Percentiles rank a stretch among this genome's conserved stretches.
These are phyloP conservation scores for Micrasema minimum DNA, from an alignment of 1,140 invertebrate species.

Conservation along the genomic window DNA sequence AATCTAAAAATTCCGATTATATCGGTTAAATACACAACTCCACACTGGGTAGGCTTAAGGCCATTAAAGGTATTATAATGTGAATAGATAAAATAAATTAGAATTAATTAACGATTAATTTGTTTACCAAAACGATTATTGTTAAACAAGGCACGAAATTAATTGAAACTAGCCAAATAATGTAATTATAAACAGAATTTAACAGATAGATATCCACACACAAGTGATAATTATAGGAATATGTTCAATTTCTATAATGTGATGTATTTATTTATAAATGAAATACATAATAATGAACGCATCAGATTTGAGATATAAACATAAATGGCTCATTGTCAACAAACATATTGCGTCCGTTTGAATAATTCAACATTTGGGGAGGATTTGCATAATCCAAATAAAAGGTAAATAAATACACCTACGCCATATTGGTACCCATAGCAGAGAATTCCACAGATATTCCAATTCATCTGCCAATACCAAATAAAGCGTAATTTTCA, in stretches of 20 bases:
- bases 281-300: constrained; percentile 17
- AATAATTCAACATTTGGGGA: constrained; percentile 13
- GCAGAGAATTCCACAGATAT: too few relatives aligned
- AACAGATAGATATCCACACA: too few relatives aligned
- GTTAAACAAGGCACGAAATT: constrained; percentile 24
- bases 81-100: constrained; percentile 25
- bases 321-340: constrained; percentile 25
- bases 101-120: constrained; percentile 29
- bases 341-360: constrained; percentile 22
- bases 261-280: background rate
- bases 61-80: constrained; percentile 7
- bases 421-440: too few relatives aligned
- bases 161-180: constrained; percentile 4
- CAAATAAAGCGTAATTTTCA: background rate
- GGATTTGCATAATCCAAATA: constrained; percentile 17
- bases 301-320: constrained; percentile 27
- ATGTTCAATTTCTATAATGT: background rate
- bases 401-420: background rate
- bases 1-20: too few relatives aligned
- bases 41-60: background rate
- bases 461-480: background rate
- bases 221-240: too few relatives aligned
- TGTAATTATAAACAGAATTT: too few relatives aligned
- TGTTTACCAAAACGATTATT: constrained; percentile 25
- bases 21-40: too few relatives aligned